Percentiles rank a stretch among this genome's conserved stretches.
phyloP scores from a whole-genome alignment of 2,888 invertebrate species.

The Kuschelorhynchus macadamiae region DNA sequence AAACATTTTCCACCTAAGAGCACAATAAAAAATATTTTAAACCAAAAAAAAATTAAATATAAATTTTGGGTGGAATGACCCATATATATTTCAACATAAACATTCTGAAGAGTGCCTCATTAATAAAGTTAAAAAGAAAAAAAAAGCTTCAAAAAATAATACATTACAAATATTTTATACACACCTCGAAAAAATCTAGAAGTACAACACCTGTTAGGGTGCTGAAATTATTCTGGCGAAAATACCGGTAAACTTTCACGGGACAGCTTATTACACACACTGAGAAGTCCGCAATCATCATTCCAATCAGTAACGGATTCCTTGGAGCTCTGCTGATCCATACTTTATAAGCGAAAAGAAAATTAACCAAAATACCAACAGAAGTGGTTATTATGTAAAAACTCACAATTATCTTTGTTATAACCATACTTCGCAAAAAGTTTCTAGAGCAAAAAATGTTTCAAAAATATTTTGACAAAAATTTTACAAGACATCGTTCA shows the following conservation, averaged over 20 bases:
- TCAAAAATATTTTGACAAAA: background rate
- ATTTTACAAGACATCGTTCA: constrained; percentile 13
- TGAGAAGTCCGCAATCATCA: background rate
- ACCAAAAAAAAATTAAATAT: too few species aligned
- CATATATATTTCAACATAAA: too few species aligned
- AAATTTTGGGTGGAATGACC: too few species aligned
- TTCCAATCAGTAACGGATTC: background rate
- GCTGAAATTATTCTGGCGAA: background rate
- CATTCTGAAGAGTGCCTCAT: too few species aligned
- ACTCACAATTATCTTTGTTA: background rate
- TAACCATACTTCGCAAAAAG: background rate
- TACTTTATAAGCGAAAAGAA: background rate
- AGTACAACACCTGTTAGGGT: background rate
- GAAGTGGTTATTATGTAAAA: background rate
- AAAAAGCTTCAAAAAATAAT: too few species aligned
- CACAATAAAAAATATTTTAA: too few species aligned
- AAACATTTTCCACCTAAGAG: too few species aligned
- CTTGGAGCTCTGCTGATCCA: background rate
- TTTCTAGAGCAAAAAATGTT: too few species aligned
- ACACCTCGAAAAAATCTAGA: background rate
- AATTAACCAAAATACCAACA: background rate
- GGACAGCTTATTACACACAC: background rate
- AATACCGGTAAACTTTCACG: background rate
- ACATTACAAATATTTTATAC: too few species aligned
- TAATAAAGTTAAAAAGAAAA: too few species aligned